Conservation (phyloP, 2,888 invertebrate genomes). For the Eurois occulta region DNA sequence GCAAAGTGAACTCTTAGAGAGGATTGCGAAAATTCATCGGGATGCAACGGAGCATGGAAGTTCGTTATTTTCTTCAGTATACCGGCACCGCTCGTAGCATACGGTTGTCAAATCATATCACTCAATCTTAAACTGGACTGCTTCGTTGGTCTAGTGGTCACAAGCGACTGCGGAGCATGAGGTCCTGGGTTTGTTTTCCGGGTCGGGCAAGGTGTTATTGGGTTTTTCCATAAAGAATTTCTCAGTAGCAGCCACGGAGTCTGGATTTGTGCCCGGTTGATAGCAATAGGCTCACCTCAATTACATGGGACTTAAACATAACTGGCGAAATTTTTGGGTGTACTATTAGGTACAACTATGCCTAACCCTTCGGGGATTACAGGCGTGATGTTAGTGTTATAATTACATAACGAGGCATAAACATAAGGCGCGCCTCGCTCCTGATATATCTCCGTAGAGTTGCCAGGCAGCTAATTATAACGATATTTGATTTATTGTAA, state of each 20-base stretch:
- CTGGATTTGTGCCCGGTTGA: not conserved
- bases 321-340: not conserved
- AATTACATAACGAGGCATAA: conserved; percentile 20
- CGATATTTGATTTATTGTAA: conserved; percentile 29
- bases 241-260: not conserved
- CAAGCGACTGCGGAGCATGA: not conserved
- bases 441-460: conserved; percentile 18
- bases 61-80: not conserved
- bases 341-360: not conserved
- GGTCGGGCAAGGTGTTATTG: not conserved
- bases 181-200: not conserved
- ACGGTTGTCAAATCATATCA: not conserved
- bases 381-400: not conserved
- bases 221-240: not conserved
- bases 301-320: not conserved
- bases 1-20: not conserved
- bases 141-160: not conserved
- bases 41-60: not conserved
- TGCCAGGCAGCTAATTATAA: conserved; percentile 23
- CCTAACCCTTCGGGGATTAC: not conserved
- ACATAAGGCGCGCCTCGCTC: conserved; percentile 3
- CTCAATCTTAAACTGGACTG: not conserved
- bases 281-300: not conserved
- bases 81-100: not conserved
- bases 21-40: not conserved